A percentile compares a stretch with the other conserved stretches of the same genome.
These are phyloP conservation scores for Polyommatus iphigenia DNA, from an alignment of 2,888 invertebrate species.

Conservation along the genomic window DNA sequence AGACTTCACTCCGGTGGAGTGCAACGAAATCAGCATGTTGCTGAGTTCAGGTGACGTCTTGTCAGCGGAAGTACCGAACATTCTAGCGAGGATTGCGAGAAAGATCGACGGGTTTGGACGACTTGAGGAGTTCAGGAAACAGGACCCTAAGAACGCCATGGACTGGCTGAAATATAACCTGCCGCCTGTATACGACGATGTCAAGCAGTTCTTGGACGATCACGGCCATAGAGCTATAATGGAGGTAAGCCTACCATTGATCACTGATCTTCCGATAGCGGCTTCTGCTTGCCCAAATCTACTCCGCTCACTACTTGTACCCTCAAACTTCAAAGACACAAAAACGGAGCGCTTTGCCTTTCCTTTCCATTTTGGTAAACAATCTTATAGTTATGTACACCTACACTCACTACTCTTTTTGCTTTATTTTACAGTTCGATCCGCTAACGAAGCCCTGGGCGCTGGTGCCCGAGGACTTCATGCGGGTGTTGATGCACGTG, in stretches of 20 bases:
- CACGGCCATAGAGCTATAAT: constrained; percentile 86
- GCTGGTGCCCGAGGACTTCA: constrained; percentile 80
- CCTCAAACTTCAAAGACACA: too few relatives aligned
- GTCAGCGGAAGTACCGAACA: constrained; percentile 86
- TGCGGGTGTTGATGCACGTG: constrained; percentile 81
- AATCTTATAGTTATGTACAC: too few relatives aligned
- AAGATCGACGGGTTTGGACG: constrained; percentile 66
- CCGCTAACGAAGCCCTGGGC: constrained; percentile 84
- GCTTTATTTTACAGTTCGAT: constrained; percentile 79
- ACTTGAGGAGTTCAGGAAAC: constrained; percentile 69
- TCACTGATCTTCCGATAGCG: too few relatives aligned
- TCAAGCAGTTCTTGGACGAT: constrained; percentile 80
- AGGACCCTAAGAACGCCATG: constrained; percentile 72
- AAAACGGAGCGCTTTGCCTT: too few relatives aligned
- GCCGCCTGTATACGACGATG: constrained; percentile 66
- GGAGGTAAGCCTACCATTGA: constrained; percentile 69
- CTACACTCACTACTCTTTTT: too few relatives aligned
- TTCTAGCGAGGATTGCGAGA: constrained; percentile 67
- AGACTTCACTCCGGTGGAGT: constrained; percentile 83
- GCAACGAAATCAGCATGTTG: constrained; percentile 84
- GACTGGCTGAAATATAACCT: constrained; percentile 81
- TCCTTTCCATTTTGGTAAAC: too few relatives aligned
- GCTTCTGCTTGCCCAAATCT: too few relatives aligned
- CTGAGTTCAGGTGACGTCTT: constrained; percentile 86
- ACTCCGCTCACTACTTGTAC: too few relatives aligned